phyloP scores from a whole-genome alignment of 2,797 vertebrate species.

The Brachyrhaphis roseni region DNA sequence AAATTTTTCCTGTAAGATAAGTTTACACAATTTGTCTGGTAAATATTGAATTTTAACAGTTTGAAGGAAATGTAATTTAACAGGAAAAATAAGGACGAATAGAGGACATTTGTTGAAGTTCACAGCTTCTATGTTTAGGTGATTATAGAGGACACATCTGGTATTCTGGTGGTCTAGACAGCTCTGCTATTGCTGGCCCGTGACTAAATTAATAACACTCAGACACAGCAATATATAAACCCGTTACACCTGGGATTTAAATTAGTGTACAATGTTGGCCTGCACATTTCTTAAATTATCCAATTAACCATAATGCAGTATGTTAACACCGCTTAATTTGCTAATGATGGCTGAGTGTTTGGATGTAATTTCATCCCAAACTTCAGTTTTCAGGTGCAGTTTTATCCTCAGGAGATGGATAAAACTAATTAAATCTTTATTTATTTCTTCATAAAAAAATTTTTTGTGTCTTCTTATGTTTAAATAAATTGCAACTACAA shows the following conservation, averaged over 20 bases:
- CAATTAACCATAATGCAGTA: not conserved
- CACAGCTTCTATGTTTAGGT: not conserved
- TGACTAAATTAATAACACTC: conserved; percentile 3
- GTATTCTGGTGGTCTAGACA: conserved; percentile 8
- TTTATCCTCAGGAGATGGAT: not conserved
- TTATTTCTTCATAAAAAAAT: too few species aligned
- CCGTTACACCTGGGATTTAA: not conserved
- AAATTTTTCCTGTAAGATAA: conserved; percentile 11
- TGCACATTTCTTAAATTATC: not conserved
- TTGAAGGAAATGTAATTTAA: conserved; percentile 5
- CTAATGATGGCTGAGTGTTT: not conserved
- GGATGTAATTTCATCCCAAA: not conserved
- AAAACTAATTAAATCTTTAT: too few species aligned
- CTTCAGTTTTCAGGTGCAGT: not conserved
- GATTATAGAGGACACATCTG: not conserved
- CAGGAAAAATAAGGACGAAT: not conserved
- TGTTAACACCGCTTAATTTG: not conserved
- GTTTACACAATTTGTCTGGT: conserved; percentile 12
- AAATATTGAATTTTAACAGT: conserved; percentile 7
- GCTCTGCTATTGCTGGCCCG: not conserved
- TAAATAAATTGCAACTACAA: too few species aligned
- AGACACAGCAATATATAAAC: not conserved
- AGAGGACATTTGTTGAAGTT: not conserved
- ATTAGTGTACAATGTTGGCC: not conserved
- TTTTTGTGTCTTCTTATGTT: too few species aligned